Evolutionary conservation across 2,888 invertebrate genomes (phyloP).

Genomic region (Drosophila differens): DNA sequence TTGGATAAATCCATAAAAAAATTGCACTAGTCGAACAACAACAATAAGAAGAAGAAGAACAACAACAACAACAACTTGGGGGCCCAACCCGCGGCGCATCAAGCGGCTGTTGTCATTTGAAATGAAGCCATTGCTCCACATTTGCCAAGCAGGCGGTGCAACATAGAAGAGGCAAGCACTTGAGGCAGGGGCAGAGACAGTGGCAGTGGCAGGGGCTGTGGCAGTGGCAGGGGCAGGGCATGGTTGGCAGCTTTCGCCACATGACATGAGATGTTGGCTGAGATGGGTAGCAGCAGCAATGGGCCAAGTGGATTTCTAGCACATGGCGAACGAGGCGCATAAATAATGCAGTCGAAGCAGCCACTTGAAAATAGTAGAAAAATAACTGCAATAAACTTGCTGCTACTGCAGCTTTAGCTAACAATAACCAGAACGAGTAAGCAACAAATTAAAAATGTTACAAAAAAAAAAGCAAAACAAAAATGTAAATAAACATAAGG

Average conservation of each 20-base stretch:
- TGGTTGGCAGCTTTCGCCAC: constrained; percentile 58
- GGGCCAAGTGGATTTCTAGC: constrained; percentile 72
- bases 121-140: constrained; percentile 78
- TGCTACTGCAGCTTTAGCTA: constrained; percentile 8
- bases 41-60: constrained; percentile 3
- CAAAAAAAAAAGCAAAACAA: constrained; percentile 14
- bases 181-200: constrained; percentile 1
- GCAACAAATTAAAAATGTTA: constrained; percentile 62
- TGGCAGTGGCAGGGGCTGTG: constrained; percentile 12
- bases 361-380: constrained; percentile 65
- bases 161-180: background rate
- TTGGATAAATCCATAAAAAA: constrained; percentile 63
- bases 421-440: constrained; percentile 33
- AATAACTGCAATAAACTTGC: constrained; percentile 69
- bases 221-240: background rate
- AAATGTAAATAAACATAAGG: constrained; percentile 56
- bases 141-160: constrained; percentile 22
- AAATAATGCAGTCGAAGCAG: constrained; percentile 69
- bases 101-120: constrained; percentile 73
- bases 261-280: constrained; percentile 56
- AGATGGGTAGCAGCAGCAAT: constrained; percentile 26
- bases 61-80: constrained; percentile 32
- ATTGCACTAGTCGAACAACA: constrained; percentile 38
- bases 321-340: constrained; percentile 71
- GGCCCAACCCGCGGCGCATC: constrained; percentile 68